These are phyloP conservation scores for Perca schrenkii DNA, from an alignment of 2,113 vertebrate species.

Conservation along the genomic window DNA sequence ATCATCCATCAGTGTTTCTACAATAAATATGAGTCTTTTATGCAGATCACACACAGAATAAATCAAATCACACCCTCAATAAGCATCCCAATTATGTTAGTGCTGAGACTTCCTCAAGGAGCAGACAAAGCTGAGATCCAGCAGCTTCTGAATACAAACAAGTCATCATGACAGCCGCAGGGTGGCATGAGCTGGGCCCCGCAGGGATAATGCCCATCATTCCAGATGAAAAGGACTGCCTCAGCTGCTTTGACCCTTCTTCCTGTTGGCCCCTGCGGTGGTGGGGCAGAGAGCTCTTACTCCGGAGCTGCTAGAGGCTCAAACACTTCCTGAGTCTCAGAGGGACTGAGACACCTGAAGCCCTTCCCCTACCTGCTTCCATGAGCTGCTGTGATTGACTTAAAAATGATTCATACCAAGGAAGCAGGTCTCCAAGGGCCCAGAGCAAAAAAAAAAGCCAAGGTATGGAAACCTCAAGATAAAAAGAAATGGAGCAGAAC, in stretches of 20 bases:
- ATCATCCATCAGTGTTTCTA: slow-evolving; percentile 2
- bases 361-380: slow-evolving; percentile 38
- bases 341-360: slow-evolving; percentile 51
- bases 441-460: slow-evolving; percentile 19
- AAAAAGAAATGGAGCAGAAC: slow-evolving; percentile 46
- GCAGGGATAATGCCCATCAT: slow-evolving; percentile 59
- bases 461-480: slow-evolving; percentile 53
- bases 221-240: slow-evolving; percentile 62
- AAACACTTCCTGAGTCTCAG: slow-evolving; percentile 59
- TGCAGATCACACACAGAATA: slow-evolving; percentile 43
- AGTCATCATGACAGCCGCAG: slow-evolving; percentile 46
- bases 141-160: slow-evolving; percentile 62
- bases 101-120: slow-evolving; percentile 38
- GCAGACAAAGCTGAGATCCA: slow-evolving; percentile 28
- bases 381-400: slow-evolving; percentile 55
- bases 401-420: slow-evolving; percentile 55
- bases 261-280: slow-evolving; percentile 42
- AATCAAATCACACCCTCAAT: slow-evolving; percentile 65
- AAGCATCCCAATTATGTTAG: slow-evolving; percentile 66
- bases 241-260: slow-evolving; percentile 54
- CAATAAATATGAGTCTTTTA: slow-evolving; percentile 13
- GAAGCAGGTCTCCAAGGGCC: slow-evolving; percentile 41
- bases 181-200: slow-evolving; percentile 44
- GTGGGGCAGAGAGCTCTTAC: slow-evolving; percentile 50
- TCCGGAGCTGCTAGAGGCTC: slow-evolving; percentile 44